Conservation (phyloP, 2,888 invertebrate genomes). For the Ptilodon capucinus region DNA sequence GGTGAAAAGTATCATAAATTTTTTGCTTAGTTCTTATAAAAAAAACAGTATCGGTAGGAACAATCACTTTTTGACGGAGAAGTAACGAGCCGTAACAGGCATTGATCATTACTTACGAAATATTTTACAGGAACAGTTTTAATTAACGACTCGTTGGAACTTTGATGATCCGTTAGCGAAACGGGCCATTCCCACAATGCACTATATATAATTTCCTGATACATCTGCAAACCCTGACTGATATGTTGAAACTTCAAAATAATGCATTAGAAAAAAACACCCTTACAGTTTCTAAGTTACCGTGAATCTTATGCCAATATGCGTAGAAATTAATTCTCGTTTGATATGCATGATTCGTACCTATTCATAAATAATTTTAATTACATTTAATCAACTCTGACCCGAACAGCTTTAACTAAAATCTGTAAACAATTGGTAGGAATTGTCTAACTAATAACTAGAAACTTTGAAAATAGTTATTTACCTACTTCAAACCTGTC, state of each 20-base stretch:
- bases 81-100: too few species aligned
- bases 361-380: neutral
- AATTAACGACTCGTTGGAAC: neutral
- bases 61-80: too few species aligned
- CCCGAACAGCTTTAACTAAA: neutral
- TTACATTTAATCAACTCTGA: neutral
- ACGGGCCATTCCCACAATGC: too few species aligned
- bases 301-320: constrained; percentile 4
- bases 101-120: too few species aligned
- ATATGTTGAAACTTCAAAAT: neutral
- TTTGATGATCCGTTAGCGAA: too few species aligned
- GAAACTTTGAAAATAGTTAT: neutral
- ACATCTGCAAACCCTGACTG: neutral
- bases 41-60: too few species aligned
- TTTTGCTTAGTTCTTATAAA: too few species aligned
- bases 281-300: constrained; percentile 10
- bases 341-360: constrained; percentile 3
- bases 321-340: constrained; percentile 11
- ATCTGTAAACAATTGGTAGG: neutral
- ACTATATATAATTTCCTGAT: too few species aligned
- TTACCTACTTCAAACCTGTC: neutral
- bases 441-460: neutral
- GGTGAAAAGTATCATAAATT: too few species aligned
- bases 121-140: too few species aligned
- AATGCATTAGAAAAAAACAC: neutral